Evolutionary conservation across 2,113 vertebrate genomes (phyloP).

Genomic region (Parotia lawesii): DNA sequence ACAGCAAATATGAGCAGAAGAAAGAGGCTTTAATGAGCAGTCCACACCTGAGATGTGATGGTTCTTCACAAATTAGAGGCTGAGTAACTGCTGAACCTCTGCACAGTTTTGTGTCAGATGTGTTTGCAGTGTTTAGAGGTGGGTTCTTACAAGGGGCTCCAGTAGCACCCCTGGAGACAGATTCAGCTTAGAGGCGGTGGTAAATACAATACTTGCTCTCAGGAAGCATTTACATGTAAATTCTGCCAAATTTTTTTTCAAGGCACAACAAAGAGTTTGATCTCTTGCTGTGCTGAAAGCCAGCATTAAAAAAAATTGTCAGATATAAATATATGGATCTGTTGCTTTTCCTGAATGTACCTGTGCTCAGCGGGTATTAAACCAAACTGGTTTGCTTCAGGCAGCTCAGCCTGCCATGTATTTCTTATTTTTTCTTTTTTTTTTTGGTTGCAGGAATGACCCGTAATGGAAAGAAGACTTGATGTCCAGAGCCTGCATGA

Average conservation of each 20-base stretch:
- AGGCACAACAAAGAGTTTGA: not conserved
- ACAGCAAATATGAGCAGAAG: not conserved
- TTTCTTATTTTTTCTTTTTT: not conserved
- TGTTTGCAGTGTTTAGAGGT: not conserved
- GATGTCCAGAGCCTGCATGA: rapidly evolving
- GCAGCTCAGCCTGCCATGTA: not conserved
- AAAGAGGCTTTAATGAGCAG: not conserved
- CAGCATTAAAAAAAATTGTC: not conserved
- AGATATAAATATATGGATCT: not conserved
- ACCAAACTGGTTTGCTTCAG: not conserved
- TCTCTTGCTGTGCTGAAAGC: not conserved
- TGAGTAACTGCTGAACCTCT: not conserved
- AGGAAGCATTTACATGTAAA: not conserved
- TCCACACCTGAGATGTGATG: not conserved
- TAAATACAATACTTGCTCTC: not conserved
- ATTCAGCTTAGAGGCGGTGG: not conserved
- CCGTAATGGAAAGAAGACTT: not conserved
- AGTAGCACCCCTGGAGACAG: not conserved
- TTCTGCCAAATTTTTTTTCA: not conserved
- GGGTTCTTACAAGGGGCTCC: not conserved
- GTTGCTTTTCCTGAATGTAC: not conserved
- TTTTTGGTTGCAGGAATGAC: not conserved
- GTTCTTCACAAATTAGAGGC: not conserved
- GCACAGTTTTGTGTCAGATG: not conserved
- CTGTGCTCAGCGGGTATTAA: not conserved